These are phyloP conservation scores for Petrocephalus schoutedeni DNA, from an alignment of 2,797 vertebrate species.

Conservation along the genomic window DNA sequence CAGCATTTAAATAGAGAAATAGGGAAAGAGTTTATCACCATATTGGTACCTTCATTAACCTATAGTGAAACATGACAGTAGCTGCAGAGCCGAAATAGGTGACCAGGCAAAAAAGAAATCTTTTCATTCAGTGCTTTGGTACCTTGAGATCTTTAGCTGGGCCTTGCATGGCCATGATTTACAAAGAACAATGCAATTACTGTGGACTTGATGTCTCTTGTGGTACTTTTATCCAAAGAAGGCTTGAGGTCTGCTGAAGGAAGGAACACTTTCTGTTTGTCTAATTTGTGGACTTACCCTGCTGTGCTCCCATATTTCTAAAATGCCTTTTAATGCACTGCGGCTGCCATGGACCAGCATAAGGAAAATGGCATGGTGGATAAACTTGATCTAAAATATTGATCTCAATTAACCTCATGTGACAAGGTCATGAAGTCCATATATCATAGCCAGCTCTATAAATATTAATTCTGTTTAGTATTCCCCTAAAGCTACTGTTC, in stretches of 20 bases:
- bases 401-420: not conserved
- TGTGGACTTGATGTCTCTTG: not conserved
- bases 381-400: conserved; percentile 1
- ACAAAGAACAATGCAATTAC: not conserved
- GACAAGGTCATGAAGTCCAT: not conserved
- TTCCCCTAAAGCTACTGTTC: not conserved
- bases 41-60: not conserved
- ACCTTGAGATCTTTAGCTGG: not conserved
- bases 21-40: not conserved
- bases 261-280: not conserved
- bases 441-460: not conserved
- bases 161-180: not conserved
- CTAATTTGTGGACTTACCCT: not conserved
- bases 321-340: conserved; percentile 1
- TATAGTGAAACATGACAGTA: not conserved
- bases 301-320: not conserved
- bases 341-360: not conserved
- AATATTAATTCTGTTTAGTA: not conserved
- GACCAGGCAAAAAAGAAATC: not conserved
- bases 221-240: not conserved
- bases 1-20: not conserved
- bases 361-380: not conserved
- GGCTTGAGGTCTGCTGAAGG: not conserved
- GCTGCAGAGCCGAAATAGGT: not conserved
- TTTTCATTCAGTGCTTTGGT: not conserved